A percentile compares a stretch with the other conserved stretches of the same genome.
Evolutionary conservation across 2,113 vertebrate species (phyloP).

Genomic region (Rhea pennata): DNA sequence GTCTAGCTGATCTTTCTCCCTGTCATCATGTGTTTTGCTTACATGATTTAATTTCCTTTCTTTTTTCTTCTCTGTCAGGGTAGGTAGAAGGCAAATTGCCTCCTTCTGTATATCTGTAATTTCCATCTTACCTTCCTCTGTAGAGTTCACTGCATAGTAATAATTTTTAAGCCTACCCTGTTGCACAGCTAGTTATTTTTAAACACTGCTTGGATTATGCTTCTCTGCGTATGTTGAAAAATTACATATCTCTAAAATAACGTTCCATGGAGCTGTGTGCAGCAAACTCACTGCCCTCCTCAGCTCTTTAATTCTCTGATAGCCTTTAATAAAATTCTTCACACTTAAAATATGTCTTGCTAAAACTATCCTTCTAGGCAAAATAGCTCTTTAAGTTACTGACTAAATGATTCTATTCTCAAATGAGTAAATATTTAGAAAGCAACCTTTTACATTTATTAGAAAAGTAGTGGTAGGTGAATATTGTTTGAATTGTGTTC

Average conservation of each 20-base stretch:
- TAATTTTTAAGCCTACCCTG: not conserved
- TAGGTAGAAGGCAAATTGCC: not conserved
- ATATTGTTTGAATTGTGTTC: not conserved
- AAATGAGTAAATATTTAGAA: constrained; percentile 33
- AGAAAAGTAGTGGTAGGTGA: constrained; percentile 16
- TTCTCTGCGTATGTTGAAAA: not conserved
- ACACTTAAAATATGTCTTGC: constrained; percentile 42
- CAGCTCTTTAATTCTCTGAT: constrained; percentile 48
- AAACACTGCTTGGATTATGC: not conserved
- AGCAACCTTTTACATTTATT: constrained; percentile 52
- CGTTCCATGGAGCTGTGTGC: not conserved
- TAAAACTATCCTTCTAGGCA: constrained; percentile 42
- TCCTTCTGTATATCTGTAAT: not conserved
- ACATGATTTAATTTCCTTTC: not conserved
- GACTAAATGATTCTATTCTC: constrained; percentile 43
- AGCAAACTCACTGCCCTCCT: not conserved
- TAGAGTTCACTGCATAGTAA: not conserved
- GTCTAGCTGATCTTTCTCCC: not conserved
- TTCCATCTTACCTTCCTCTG: not conserved
- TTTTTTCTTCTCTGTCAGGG: not conserved
- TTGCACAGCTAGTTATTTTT: not conserved
- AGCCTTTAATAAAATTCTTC: constrained; percentile 52
- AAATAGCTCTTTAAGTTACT: constrained; percentile 47
- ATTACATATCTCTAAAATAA: not conserved
- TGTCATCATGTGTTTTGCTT: not conserved